Percentiles rank a stretch among this genome's conserved stretches.
Conservation (phyloP, 2,888 invertebrate genomes). For the Ectobius pallidus region DNA sequence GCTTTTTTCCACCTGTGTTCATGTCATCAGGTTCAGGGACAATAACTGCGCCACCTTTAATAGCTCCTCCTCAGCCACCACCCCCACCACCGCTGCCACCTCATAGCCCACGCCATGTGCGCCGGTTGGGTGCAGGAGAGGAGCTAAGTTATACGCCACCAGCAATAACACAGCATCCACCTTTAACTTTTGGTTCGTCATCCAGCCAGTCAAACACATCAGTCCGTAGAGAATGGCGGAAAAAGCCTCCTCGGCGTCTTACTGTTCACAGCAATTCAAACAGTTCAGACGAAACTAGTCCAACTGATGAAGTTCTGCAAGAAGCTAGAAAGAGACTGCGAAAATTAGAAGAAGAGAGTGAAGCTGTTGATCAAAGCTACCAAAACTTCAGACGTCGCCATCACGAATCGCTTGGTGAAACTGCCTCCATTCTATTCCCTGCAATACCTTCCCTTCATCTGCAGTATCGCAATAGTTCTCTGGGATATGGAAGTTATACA, state of each 20-base stretch:
- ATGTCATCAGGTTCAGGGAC: neutral
- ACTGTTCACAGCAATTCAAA: slow-evolving; percentile 19
- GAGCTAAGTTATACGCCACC: neutral
- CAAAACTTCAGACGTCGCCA: slow-evolving; percentile 50
- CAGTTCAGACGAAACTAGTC: slow-evolving; percentile 45
- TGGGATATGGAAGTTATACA: neutral
- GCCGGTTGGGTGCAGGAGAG: slow-evolving; percentile 31
- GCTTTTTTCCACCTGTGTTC: neutral
- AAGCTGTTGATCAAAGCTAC: slow-evolving; percentile 63
- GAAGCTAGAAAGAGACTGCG: slow-evolving; percentile 61
- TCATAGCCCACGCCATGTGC: neutral
- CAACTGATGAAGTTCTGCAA: slow-evolving; percentile 58
- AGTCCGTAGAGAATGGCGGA: slow-evolving; percentile 20
- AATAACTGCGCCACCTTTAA: neutral
- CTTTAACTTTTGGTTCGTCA: neutral
- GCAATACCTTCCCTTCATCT: neutral
- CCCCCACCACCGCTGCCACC: slow-evolving; percentile 23
- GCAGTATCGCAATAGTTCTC: neutral
- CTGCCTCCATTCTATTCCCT: neutral
- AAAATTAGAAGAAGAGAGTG: slow-evolving; percentile 65
- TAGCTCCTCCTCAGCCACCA: slow-evolving; percentile 21
- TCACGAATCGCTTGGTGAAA: neutral
- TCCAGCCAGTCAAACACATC: neutral
- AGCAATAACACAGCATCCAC: neutral
- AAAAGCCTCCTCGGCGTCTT: slow-evolving; percentile 34